Evolutionary conservation across 1,140 invertebrate species (phyloP).

Genomic region (Ruditapes philippinarum): DNA sequence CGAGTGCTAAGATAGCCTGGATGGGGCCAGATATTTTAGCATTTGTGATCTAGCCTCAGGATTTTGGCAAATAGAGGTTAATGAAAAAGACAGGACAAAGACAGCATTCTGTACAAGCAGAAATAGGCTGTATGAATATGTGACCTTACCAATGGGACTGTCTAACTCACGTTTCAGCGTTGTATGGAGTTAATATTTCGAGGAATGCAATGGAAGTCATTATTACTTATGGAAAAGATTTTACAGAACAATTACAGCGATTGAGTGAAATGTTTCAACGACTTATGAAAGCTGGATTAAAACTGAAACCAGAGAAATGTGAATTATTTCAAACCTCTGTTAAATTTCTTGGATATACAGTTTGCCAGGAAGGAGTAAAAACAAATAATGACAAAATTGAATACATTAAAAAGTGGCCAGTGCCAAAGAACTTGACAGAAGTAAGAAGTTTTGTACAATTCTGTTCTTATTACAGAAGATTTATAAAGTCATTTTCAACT

Average conservation of each 20-base stretch:
- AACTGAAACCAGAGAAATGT: slow-evolving; percentile 48
- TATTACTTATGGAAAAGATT: neutral
- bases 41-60: slow-evolving; percentile 6
- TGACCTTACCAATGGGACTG: slow-evolving; percentile 10
- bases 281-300: neutral
- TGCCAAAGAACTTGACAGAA: slow-evolving; percentile 33
- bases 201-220: neutral
- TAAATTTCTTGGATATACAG: neutral
- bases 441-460: slow-evolving; percentile 20
- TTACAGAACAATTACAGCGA: neutral
- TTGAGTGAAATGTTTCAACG: neutral
- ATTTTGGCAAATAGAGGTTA: slow-evolving; percentile 43
- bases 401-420: slow-evolving; percentile 8
- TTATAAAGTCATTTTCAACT: slow-evolving; percentile 9
- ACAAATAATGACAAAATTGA: neutral
- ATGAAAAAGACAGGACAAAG: slow-evolving; percentile 14
- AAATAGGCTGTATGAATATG: slow-evolving; percentile 28
- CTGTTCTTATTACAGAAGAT: slow-evolving; percentile 32
- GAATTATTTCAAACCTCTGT: slow-evolving; percentile 17
- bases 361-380: neutral
- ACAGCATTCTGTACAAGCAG: slow-evolving; percentile 42
- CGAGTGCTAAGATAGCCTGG: slow-evolving; percentile 17
- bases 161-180: slow-evolving; percentile 18
- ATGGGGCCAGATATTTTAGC: neutral
- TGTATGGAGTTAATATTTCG: slow-evolving; percentile 5